Base-by-base conservation (phyloP, 2,797 vertebrate genomes). In the Siniperca undulata region DNA sequence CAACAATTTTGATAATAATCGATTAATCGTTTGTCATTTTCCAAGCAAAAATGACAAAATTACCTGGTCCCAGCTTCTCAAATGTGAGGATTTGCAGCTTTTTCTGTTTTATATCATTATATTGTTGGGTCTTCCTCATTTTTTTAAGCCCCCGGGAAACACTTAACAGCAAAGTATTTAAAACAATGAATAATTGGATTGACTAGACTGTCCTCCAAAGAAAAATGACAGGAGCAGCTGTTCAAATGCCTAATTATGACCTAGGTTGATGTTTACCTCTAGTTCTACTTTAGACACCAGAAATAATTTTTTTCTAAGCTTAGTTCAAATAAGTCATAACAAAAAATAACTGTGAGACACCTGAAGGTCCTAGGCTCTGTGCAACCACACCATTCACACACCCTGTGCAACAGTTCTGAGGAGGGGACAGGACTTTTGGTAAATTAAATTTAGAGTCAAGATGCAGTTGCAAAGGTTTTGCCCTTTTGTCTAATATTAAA, bases 401-500 rank as follows among this genome's bases (percentile, higher is more conserved):
- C 30, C 30, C 17, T 42, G 53, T 59, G n/a, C 36, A 16, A 24
- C 17, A 52, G 14, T 20, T 55, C 24, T 13, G 34, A 44, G 11
- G 17, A 44, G 27, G 42, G 2, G 17, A 74, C 22, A 30, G n/a
- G 50, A 55, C 16, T 38, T 19, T 17, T 70, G 20, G 22, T 34
- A 12, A 48, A 55, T 67, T 17, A 4, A 11, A 70, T 78, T 64
- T 46, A 46, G 30, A 48, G 34, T 17, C 30, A 30, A 20, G 19
- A 44, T 58, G 24, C 30, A 30, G 38, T 40, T 61, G 5, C 17
- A 17, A 46, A 61, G 38, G 13, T 19, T 50, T 1, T 67, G 38
- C 44, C 48, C 24, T 70, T 78, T 58, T 70, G 24, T 78, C 42
- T 52, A 44, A 27, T 50, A 11, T 64, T 50, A 17, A 50, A 44